Percentiles rank a stretch among this genome's conserved stretches.
These are phyloP conservation scores for Actinernus sp. DNA, from an alignment of 92 coral and sea anemone genomes.

Conservation along the genomic window DNA sequence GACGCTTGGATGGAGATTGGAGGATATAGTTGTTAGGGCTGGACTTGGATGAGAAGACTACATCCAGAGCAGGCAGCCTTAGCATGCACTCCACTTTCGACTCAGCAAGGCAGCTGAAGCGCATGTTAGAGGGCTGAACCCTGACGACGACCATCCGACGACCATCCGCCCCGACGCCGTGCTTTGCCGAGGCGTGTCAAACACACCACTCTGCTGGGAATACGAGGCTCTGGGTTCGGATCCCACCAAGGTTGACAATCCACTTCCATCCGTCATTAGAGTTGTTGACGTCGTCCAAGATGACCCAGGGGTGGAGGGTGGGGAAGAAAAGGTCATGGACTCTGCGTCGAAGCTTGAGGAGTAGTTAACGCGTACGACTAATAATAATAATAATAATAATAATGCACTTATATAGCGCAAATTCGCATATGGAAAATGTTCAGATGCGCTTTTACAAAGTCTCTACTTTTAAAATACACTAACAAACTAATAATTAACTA, in stretches of 20 bases:
- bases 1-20: constrained; percentile 39
- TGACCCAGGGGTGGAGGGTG: constrained; percentile 4
- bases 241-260: constrained; percentile 18
- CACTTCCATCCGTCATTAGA: constrained; percentile 29
- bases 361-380: constrained; percentile 91
- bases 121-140: constrained; percentile 94
- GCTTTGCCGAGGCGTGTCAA: constrained; percentile 13
- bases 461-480: too few species aligned
- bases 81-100: constrained; percentile 99
- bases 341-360: constrained; percentile 87
- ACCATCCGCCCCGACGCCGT: too few species aligned
- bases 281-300: constrained; percentile 14
- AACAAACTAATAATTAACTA: too few species aligned
- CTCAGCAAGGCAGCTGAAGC: constrained; percentile 93
- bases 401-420: too few species aligned
- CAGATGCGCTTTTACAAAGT: too few species aligned
- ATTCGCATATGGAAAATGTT: too few species aligned
- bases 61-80: constrained; percentile 92
- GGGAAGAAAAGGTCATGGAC: constrained; percentile 3
- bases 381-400: too few species aligned
- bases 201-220: constrained; percentile 68
- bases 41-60: constrained; percentile 94
- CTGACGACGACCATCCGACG: constrained; percentile 93
- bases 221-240: constrained; percentile 48
- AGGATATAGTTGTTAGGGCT: constrained; percentile 81